Evolutionary conservation across 2,113 vertebrate species (phyloP), one percentile per base, ranked within the genome.

Genomic region (Pterocles burchelli): DNA sequence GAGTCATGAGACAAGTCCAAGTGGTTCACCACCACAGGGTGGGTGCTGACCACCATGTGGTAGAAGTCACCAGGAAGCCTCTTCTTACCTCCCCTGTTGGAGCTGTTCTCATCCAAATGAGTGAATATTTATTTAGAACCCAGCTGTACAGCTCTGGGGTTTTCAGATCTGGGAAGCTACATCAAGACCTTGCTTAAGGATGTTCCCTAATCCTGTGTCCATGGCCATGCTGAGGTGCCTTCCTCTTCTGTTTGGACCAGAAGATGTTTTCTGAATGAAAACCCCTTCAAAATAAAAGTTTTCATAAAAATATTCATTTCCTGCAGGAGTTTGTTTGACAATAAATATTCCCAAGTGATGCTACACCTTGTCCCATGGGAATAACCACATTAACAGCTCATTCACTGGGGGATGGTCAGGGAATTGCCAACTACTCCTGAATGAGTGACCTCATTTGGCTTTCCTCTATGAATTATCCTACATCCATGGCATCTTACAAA

Each of bases 151-250:
- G 16, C 17, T 19, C 31, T 2, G 4, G 14, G 11, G 2, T 15
- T 54, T 83, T 72, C 3, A 6, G 29, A 43, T 68, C 45, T 79
- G 6, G 66, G 29, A 83, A 31, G 13, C 8, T 75, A 41, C 2
- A 2, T 31, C 4, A 81, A 54, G 17, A 29, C 10, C 19, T 67
- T 38, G 11, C 9, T 46, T 58, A 75, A 67, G 28, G 6, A 24
- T 0, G 0, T 49, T 82, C 13, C n/a, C 49, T 43, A 68, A 61
- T 3, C 12, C 26, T 10, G 9, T 46, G 31, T 4, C 10, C 7
- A 7, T 29, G 55, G 12, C 9, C 8, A 4, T 75, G 28, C 43
- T 73, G 59, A 86, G 41, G 5, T 71, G 15, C 6, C 2, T 46
- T 11, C 5, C 34, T 62, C 36, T 65, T 57, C 26, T 12, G 0